Percentiles rank a stretch among this genome's conserved stretches.
These are phyloP conservation scores for Neocrepidodera transversa DNA, from an alignment of 2,888 invertebrate species.

Conservation along the genomic window DNA sequence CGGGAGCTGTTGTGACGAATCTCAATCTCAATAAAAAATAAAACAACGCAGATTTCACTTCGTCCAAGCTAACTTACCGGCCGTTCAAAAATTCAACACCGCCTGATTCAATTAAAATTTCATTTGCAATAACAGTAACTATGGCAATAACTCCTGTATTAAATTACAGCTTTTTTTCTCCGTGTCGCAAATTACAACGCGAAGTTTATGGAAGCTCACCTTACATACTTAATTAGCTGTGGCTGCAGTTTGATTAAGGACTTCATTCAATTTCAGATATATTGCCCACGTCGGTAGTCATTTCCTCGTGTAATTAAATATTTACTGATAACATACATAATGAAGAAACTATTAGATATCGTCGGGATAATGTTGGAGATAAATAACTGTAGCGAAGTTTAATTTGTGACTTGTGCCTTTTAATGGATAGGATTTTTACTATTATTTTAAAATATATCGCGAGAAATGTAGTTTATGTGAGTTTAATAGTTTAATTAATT, in stretches of 20 bases:
- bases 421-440: too few relatives aligned
- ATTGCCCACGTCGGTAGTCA: constrained; percentile 9
- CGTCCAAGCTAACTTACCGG: constrained; percentile 7
- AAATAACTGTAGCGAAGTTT: constrained; percentile 12
- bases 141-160: constrained; percentile 15
- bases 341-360: constrained; percentile 11
- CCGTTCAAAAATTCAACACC: constrained; percentile 16
- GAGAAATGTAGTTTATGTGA: too few relatives aligned
- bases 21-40: constrained; percentile 1
- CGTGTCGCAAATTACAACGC: constrained; percentile 7
- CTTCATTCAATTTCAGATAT: constrained; percentile 17
- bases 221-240: constrained; percentile 21
- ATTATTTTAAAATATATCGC: too few relatives aligned
- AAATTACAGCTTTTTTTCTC: constrained; percentile 12
- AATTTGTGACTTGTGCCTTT: too few relatives aligned
- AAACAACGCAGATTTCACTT: neutral
- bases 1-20: constrained; percentile 9
- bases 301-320: constrained; percentile 23
- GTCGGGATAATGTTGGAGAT: constrained; percentile 1
- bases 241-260: constrained; percentile 18
- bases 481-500: too few relatives aligned
- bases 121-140: constrained; percentile 20
- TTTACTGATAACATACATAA: constrained; percentile 14
- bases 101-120: constrained; percentile 16
- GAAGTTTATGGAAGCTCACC: constrained; percentile 18